These are phyloP conservation scores for Synergus gifuensis DNA, from an alignment of 2,888 invertebrate genomes.

Conservation along the genomic window DNA sequence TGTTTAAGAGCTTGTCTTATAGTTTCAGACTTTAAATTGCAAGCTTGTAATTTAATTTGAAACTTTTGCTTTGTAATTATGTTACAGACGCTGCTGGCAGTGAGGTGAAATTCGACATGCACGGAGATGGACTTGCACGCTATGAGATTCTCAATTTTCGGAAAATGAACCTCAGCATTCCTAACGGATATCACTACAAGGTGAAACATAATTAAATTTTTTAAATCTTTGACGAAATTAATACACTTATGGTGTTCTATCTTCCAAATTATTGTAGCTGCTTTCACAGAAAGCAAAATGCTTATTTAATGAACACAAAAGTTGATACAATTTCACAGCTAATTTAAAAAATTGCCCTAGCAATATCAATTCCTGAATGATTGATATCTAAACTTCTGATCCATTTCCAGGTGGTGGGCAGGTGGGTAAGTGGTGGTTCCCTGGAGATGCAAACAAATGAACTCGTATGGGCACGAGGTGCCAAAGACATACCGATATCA, in stretches of 20 bases:
- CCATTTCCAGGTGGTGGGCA: conserved; percentile 80
- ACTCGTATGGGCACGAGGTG: conserved; percentile 80
- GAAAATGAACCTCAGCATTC: conserved; percentile 76
- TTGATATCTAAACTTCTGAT: conserved; percentile 14
- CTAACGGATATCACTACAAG: conserved; percentile 79
- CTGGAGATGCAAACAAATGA: conserved; percentile 79
- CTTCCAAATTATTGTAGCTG: no score
- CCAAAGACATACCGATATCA: conserved; percentile 81
- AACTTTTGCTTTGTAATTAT: conserved; percentile 49
- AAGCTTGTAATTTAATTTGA: conserved; percentile 32
- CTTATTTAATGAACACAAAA: no score
- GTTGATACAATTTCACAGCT: no score
- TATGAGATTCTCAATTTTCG: conserved; percentile 88
- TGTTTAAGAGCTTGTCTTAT: conserved; percentile 1
- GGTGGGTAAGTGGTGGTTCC: conserved; percentile 80
- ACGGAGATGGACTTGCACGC: conserved; percentile 86
- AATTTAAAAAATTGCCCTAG: neutral
- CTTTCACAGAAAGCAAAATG: no score
- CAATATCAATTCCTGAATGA: conserved; percentile 29
- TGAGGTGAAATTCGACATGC: conserved; percentile 84
- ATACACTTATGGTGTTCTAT: no score
- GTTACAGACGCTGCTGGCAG: conserved; percentile 83
- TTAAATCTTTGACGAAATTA: no score
- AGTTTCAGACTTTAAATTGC: conserved; percentile 43
- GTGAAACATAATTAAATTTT: conserved; percentile 58